Evolutionary conservation across 2,797 vertebrate species (phyloP), one percentile per base, ranked within the genome.

Genomic region (Aythya fuligula): DNA sequence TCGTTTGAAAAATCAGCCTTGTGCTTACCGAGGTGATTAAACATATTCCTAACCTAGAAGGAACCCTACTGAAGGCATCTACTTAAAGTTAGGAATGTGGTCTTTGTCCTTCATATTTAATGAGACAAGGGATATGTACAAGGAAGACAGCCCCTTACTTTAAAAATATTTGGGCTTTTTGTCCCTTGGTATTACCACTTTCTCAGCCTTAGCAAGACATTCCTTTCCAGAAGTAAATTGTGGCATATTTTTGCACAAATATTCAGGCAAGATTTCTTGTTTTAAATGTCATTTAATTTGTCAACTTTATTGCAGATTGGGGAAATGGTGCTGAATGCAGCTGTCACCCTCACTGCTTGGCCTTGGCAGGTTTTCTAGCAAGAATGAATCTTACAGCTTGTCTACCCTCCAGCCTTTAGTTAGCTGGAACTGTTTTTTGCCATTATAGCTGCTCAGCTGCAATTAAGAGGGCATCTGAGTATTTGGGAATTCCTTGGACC

Each of bases 401-500:
- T 97, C 97, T 97, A 95, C 94, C 96, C 94, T 96, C 93, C 93
- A 98, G 96, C 94, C 86, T 70, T 95, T 94, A 95, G 92, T 97
- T 97, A 95, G 89, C 94, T 90, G 94, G 96, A 97, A 92, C 94
- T 91, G 89, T 41, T 94, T 97, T 97, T 97, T 91, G 81, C 96
- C 85, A 80, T 96, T 96, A 89, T 39, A 94, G 94, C 93, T 95
- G 87, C 96, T 97, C 93, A 96, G 94, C 85, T 96, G 93, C 97
- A 97, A 97, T 97, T 98, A 97, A 97, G 91, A 97, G 90, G 96
- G 91, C 96, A 96, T 96, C 93, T 96, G 97, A 97, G 94, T 97
- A 97, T 97, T 95, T 97, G 96, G 97, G 94, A 97, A 97, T 95
- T 96, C 95, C 96, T 97, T 95, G 92, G 96, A 95, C 94, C 95